Base-by-base conservation (phyloP, 2,797 vertebrate genomes). In the Ciconia nigra region DNA sequence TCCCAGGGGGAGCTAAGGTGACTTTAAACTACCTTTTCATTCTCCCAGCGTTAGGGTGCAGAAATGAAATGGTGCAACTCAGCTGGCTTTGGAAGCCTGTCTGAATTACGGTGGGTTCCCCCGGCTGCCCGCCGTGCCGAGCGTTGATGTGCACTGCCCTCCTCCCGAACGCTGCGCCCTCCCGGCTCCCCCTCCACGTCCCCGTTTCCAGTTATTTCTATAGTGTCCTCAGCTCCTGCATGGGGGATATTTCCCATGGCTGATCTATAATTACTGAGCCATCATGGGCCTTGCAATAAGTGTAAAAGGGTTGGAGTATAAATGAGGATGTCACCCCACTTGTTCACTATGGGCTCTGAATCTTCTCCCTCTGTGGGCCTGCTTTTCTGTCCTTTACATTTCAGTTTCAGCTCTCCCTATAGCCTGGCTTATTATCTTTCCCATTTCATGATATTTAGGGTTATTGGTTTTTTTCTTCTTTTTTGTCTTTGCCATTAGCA, bases 1-100 rank as follows among this genome's bases (percentile, higher is more conserved):
- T 96, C 96, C 96, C 96, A 73, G 12, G 95, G 96, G 95, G 91
- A 51, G 22, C 73, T 90, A 83, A 95, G 96, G 96, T 95, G 96
- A 96, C 96, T 97, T 96, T 94, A 96, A 87, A 91, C 78, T 59
- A 91, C 96, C 93, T 94, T 95, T 87, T 22, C 87, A 20, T 83
- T 54, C 74, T 93, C 92, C 84, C 41, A 61, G 81, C 2, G 15
- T 42, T 89, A 12, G 87, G 92, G 93, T 93, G 91, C 84, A 77
- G 82, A 63, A 13, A 87, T 31, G 63, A 82, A 71, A 26, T 0
- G 83, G 57, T 39, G 80, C 35, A 21, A 14, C 57, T 55, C 59
- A n/a, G 61, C 10, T 0, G 0, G 19, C 87, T 41, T 72, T 47
- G 72, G 82, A 78, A 83, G 71, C 26, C 54, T 28, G 49, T 15